Conservation (phyloP, 2,797 vertebrate species). For the Crocidura indochinensis region DNA sequence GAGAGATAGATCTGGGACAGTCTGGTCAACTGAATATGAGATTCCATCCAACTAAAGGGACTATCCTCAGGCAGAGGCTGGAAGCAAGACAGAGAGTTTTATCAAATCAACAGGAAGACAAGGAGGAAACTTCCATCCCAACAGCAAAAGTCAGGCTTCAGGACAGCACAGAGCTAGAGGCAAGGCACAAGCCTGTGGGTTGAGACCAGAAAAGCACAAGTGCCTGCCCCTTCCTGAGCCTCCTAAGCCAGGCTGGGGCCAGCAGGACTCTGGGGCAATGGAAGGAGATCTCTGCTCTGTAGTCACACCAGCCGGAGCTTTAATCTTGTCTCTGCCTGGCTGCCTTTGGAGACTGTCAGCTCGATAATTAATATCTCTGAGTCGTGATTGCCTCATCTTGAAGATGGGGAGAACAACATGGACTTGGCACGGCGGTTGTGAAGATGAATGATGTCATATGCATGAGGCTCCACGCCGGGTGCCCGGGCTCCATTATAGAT, state of each 20-base stretch:
- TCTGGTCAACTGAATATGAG: background rate
- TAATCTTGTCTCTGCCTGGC: conserved; percentile 12
- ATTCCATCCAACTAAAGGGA: background rate
- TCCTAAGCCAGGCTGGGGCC: background rate
- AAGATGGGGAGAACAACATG: conserved; percentile 45
- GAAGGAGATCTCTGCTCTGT: background rate
- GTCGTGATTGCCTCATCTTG: conserved; percentile 68
- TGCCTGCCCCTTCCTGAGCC: background rate
- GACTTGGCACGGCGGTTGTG: conserved; percentile 24
- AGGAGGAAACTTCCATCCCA: background rate
- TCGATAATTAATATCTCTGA: conserved; percentile 62
- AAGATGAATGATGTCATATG: conserved; percentile 53
- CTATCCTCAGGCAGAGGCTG: background rate
- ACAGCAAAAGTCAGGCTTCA: background rate
- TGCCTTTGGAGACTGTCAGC: conserved; percentile 18
- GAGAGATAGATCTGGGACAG: background rate
- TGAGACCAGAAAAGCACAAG: background rate
- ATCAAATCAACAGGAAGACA: background rate
- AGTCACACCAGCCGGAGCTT: background rate
- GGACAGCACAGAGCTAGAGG: background rate
- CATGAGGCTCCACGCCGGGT: background rate
- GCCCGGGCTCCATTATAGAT: conserved; percentile 32
- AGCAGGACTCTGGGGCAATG: background rate
- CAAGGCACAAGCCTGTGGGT: background rate
- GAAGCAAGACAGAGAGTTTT: background rate